Base-by-base conservation (phyloP, 2,888 invertebrate genomes). In the Hydropsyche betteni region DNA sequence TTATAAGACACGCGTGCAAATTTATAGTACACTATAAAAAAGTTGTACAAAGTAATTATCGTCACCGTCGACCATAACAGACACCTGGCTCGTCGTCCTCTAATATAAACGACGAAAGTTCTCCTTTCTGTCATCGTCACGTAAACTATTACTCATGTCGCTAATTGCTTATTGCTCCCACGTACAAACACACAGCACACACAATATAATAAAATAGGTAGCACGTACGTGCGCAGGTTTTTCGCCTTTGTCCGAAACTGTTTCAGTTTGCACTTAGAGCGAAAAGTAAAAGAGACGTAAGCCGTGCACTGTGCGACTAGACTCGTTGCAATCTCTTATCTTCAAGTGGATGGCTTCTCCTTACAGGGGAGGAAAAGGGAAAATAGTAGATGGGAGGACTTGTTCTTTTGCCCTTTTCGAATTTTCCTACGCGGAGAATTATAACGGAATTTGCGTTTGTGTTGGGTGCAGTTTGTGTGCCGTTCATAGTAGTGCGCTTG, bases 101-200 rank as follows among this genome's bases (percentile, higher is more conserved):
- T 52, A 52, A 70, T 70, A 70, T 53, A 51, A 70, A 70, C 53
- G 70, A 70, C 33, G 36, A 51, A 70, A 70, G 52, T 70, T 70
- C 52, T 36, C 24, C 70, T 51, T 70, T 70, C 52, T 51, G 70
- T 36, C 53, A 53, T 53, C 53, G 70, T 70, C 70, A 70, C 70
- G 70, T 70, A 70, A 53, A 53, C 70, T 70, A 70, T 53, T 70
- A 70, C 36, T 53, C 64, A 64, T 64, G 64, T 64, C 64, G 64
- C 64, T 64, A 64, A 64, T 64, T 64, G 64, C 64, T 64, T 64
- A 64, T 64, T 64, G 64, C 64, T 36, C 36, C 14, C 12, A 36
- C 64, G n/a, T 16, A 55, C n/a, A 12, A 6, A 55, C 55, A n/a
- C 16, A 55, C 7, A 6, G 44, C 6, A 4, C 44, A 44, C 6